Evolutionary conservation across 2,113 vertebrate genomes (phyloP).

Genomic region (Xiphorhynchus elegans): DNA sequence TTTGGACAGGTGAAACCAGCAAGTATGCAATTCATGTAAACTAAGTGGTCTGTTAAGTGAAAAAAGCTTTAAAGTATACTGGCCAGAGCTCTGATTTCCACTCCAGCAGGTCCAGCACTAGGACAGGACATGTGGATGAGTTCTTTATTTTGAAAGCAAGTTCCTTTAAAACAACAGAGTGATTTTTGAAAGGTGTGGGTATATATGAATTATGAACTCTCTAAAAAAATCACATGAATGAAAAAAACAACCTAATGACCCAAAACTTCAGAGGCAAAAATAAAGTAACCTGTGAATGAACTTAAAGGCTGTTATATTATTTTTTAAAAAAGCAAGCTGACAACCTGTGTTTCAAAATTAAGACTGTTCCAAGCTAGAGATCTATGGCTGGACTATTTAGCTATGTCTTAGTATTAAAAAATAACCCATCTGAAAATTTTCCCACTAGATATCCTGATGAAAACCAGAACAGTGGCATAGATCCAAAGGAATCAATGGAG

Average conservation of each 20-base stretch:
- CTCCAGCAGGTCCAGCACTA: constrained; percentile 15
- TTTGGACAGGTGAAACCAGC: constrained; percentile 66
- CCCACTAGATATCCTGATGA: neutral
- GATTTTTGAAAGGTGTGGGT: constrained; percentile 38
- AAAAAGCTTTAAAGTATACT: constrained; percentile 18
- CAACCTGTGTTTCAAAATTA: constrained; percentile 3
- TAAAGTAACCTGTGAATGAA: constrained; percentile 20
- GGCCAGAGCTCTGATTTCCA: constrained; percentile 9
- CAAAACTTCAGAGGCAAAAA: constrained; percentile 8
- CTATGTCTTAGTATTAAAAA: neutral
- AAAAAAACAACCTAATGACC: constrained; percentile 1
- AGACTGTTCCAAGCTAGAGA: neutral
- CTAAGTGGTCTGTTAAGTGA: constrained; percentile 33
- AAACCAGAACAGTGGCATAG: constrained; percentile 33
- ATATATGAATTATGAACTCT: constrained; percentile 10
- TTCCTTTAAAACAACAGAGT: constrained; percentile 15
- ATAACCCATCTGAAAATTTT: neutral
- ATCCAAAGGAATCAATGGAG: constrained; percentile 24
- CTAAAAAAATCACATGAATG: constrained; percentile 10
- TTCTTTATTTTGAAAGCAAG: constrained; percentile 50
- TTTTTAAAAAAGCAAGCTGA: neutral
- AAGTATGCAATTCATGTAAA: constrained; percentile 44
- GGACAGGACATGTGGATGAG: neutral
- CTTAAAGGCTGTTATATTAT: neutral
- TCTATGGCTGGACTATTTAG: neutral